Conservation (phyloP, 2,888 invertebrate species). For the Ditylenchus weischeri region DNA sequence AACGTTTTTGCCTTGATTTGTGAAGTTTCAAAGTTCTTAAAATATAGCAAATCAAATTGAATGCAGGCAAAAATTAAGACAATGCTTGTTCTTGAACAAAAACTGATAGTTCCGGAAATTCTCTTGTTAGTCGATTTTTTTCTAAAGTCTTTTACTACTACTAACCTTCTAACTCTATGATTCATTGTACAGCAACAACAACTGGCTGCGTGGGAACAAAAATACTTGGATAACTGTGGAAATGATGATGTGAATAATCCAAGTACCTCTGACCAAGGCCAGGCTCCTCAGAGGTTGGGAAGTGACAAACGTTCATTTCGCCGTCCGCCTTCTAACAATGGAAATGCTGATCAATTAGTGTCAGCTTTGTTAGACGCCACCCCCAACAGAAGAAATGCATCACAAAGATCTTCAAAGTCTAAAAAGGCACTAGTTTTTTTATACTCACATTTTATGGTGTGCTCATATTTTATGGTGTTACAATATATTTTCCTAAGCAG, state of each 20-base stretch:
- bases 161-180: too few relatives aligned
- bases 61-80: too few relatives aligned
- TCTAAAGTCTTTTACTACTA: too few relatives aligned
- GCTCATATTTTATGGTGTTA: too few relatives aligned
- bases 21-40: too few relatives aligned
- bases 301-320: constrained; percentile 40
- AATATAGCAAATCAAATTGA: too few relatives aligned
- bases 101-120: too few relatives aligned
- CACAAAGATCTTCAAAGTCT: constrained; percentile 37
- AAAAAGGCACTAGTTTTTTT: constrained; percentile 42
- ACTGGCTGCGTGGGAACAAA: constrained; percentile 13
- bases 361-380: constrained; percentile 52
- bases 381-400: constrained; percentile 24
- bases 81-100: too few relatives aligned
- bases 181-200: constrained; percentile 14
- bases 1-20: too few relatives aligned
- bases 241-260: background rate
- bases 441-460: too few relatives aligned
- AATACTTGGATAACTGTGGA: constrained; percentile 6
- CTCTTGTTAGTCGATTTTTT: too few relatives aligned
- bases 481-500: too few relatives aligned
- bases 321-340: constrained; percentile 35
- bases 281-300: background rate
- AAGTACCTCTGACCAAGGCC: background rate
- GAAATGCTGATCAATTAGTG: constrained; percentile 40